A percentile compares a stretch with the other conserved stretches of the same genome.
These are phyloP conservation scores for Philopedon plagiatum DNA, from an alignment of 2,888 invertebrate species.

Conservation along the genomic window DNA sequence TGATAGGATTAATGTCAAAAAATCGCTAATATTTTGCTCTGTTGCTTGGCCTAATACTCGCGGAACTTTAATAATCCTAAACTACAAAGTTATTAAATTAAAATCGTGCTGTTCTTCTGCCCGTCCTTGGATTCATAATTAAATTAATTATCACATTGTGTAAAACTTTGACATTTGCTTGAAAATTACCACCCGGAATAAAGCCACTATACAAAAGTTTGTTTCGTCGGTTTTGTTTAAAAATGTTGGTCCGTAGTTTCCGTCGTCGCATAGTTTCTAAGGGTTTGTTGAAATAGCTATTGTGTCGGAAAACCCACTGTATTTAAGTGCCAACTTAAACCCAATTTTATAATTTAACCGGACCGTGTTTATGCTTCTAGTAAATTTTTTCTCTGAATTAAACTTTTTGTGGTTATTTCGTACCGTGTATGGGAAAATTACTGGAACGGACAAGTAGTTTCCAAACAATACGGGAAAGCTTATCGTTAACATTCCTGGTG, in stretches of 20 bases:
- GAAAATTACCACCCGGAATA: conserved; percentile 3
- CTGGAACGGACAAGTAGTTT: not conserved
- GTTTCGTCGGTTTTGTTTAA: conserved; percentile 19
- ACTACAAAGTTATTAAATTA: not conserved
- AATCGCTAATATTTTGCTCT: no score
- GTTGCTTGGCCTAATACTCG: no score
- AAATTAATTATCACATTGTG: conserved; percentile 10
- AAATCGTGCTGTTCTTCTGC: not conserved
- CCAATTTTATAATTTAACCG: conserved; percentile 51
- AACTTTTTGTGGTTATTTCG: not conserved
- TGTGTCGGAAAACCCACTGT: conserved; percentile 29
- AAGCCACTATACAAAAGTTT: conserved; percentile 11
- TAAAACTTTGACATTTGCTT: conserved; percentile 5
- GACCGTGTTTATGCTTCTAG: not conserved
- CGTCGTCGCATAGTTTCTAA: conserved; percentile 26
- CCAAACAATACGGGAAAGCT: no score
- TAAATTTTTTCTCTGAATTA: not conserved
- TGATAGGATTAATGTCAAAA: no score
- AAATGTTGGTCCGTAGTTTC: conserved; percentile 24
- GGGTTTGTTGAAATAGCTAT: conserved; percentile 34
- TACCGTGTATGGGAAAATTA: not conserved
- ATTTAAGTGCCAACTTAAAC: conserved; percentile 35
- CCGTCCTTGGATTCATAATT: not conserved
- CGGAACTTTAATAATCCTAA: not conserved
- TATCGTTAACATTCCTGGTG: no score